A percentile compares a stretch with the other conserved stretches of the same genome.
Evolutionary conservation across 2,797 vertebrate species (phyloP).

Genomic region (Phrynocephalus guinanensis): DNA sequence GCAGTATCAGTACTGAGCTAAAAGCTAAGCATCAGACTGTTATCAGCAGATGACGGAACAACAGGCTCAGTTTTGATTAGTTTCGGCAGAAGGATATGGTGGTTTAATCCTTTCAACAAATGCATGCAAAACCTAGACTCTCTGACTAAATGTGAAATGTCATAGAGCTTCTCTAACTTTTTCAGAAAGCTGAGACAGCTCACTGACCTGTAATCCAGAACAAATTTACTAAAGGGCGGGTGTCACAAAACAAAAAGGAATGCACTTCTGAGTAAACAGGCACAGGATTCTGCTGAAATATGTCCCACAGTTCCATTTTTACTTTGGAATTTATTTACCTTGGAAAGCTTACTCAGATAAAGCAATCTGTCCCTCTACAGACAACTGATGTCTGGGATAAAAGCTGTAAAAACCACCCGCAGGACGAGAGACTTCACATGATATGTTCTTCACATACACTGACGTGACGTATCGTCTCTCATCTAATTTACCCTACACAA

Average conservation of each 20-base stretch:
- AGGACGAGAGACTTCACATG: too few species aligned
- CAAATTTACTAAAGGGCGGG: background rate
- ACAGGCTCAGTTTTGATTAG: background rate
- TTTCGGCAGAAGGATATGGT: background rate
- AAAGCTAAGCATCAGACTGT: background rate
- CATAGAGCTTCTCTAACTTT: background rate
- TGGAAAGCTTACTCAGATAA: too few species aligned
- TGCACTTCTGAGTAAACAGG: background rate
- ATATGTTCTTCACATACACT: background rate
- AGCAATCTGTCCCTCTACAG: too few species aligned
- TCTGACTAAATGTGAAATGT: background rate
- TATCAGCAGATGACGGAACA: background rate
- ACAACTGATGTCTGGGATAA: too few species aligned
- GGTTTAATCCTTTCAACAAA: background rate
- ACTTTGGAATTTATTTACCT: too few species aligned
- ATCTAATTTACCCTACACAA: background rate
- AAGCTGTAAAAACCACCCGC: too few species aligned
- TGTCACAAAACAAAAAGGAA: background rate
- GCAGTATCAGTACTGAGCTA: background rate
- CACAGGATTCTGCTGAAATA: background rate
- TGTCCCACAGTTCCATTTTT: too few species aligned
- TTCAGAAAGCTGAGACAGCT: background rate
- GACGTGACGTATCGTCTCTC: background rate
- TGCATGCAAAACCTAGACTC: background rate
- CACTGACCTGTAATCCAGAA: background rate